Evolutionary conservation across 2,888 invertebrate genomes (phyloP).

Genomic region (Rotaria magnacalcarata): DNA sequence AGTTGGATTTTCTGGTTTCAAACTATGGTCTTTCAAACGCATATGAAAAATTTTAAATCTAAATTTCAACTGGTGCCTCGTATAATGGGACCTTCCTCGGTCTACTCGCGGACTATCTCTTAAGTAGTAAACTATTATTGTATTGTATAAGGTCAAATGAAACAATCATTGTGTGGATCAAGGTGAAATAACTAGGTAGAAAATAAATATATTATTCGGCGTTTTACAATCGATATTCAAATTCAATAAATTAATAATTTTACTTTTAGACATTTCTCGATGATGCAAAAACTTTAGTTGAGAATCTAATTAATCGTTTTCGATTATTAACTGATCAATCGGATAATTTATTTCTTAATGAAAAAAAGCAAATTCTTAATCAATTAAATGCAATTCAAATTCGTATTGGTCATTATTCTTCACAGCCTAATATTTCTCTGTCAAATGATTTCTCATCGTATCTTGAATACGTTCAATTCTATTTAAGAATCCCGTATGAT

Average conservation of each 20-base stretch:
- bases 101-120: no score
- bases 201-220: no score
- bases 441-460: background rate
- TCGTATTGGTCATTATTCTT: background rate
- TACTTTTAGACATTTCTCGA: background rate
- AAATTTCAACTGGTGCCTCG: no score
- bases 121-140: no score
- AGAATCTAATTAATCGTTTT: background rate
- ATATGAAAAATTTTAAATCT: no score
- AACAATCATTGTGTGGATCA: no score
- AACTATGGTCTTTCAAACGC: no score
- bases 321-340: constrained; percentile 5
- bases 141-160: no score
- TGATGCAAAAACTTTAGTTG: background rate
- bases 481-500: background rate
- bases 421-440: background rate
- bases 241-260: background rate
- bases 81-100: no score
- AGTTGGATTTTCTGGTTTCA: no score
- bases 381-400: background rate
- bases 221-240: no score
- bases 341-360: background rate
- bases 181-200: no score
- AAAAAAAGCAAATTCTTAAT: background rate
- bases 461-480: background rate